These are phyloP conservation scores for Lagopus muta DNA, from an alignment of 2,113 vertebrate genomes.

Conservation along the genomic window DNA sequence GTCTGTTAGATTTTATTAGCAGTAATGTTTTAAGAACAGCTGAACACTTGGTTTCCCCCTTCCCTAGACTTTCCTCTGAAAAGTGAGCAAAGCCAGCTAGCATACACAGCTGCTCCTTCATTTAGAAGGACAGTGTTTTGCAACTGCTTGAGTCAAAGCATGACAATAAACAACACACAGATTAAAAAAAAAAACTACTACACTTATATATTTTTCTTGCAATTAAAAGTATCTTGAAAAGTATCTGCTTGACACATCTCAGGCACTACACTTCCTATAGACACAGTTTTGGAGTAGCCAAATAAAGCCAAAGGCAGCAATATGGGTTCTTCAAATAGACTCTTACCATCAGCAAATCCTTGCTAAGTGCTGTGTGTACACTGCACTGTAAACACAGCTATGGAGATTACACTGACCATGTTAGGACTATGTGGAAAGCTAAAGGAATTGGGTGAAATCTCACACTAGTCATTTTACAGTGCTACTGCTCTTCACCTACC, in stretches of 20 bases:
- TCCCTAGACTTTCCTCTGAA: neutral
- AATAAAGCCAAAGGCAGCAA: neutral
- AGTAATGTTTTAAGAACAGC: slow-evolving; percentile 12
- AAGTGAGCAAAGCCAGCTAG: slow-evolving; percentile 16
- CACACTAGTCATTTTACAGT: neutral
- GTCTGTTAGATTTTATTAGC: neutral
- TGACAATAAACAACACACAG: neutral
- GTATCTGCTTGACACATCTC: neutral
- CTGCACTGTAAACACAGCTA: neutral
- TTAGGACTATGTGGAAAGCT: neutral
- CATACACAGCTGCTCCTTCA: slow-evolving; percentile 43
- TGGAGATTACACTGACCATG: no score
- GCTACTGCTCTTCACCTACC: neutral
- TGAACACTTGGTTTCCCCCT: neutral
- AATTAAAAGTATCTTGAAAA: neutral
- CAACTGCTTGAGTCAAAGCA: neutral
- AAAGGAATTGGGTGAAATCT: neutral
- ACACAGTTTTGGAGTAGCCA: neutral
- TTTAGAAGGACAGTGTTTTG: neutral
- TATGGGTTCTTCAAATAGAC: neutral
- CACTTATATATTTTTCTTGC: neutral
- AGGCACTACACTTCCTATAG: neutral
- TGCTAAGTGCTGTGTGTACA: no score
- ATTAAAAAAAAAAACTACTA: neutral
- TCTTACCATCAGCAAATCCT: neutral